These are phyloP conservation scores for Bemisia tabaci DNA, from an alignment of 1,140 invertebrate genomes.

Conservation along the genomic window DNA sequence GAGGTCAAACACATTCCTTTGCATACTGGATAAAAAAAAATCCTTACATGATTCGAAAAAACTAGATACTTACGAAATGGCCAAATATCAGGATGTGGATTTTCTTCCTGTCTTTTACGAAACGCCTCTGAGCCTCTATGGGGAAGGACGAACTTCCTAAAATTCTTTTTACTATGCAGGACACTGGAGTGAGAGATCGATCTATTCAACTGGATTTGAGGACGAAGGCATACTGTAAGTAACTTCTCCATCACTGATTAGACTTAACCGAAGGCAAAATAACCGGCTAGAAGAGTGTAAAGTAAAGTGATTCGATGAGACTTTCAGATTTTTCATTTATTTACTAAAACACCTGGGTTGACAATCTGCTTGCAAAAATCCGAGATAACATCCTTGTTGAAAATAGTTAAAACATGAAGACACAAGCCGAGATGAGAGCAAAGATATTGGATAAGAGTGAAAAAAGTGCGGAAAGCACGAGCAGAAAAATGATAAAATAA, in stretches of 20 bases:
- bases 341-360: neutral
- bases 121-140: slow-evolving; percentile 55
- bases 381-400: too few relatives aligned
- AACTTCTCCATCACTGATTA: neutral
- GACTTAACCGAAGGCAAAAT: neutral
- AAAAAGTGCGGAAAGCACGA: too few relatives aligned
- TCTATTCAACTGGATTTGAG: slow-evolving; percentile 5
- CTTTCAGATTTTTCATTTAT: neutral
- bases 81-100: slow-evolving; percentile 43
- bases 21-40: too few relatives aligned
- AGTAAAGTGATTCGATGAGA: neutral
- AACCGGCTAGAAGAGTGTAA: neutral
- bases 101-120: slow-evolving; percentile 40
- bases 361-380: too few relatives aligned
- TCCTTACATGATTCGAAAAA: too few relatives aligned
- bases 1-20: too few relatives aligned
- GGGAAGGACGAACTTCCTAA: slow-evolving; percentile 54
- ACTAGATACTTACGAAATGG: slow-evolving; percentile 44
- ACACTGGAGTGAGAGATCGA: slow-evolving; percentile 39
- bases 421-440: neutral
- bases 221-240: neutral
- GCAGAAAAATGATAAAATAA: too few relatives aligned
- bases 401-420: too few relatives aligned
- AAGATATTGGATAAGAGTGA: neutral
- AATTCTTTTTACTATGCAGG: slow-evolving; percentile 56